Percentiles rank a stretch among this genome's conserved stretches.
Conservation (phyloP, 2,113 vertebrate species). For the Rhineura floridana region DNA sequence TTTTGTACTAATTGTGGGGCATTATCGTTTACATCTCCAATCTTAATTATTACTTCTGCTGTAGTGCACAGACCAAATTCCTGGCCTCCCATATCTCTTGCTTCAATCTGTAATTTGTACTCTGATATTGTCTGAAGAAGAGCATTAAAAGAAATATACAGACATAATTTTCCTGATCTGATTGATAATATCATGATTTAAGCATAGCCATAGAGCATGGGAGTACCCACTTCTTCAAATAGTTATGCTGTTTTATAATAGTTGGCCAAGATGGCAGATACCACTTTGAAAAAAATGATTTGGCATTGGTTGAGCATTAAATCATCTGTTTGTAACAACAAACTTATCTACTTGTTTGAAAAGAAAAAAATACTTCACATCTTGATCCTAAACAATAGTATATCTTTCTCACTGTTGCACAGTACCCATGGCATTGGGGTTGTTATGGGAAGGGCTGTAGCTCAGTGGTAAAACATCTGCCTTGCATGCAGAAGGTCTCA, state of each 20-base stretch:
- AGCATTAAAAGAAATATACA: constrained; percentile 6
- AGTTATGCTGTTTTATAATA: neutral
- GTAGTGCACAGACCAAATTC: constrained; percentile 75
- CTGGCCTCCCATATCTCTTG: constrained; percentile 81
- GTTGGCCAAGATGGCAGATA: neutral
- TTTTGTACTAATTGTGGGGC: constrained; percentile 76
- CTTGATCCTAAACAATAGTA: neutral
- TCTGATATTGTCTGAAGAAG: constrained; percentile 73
- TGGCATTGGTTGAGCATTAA: neutral
- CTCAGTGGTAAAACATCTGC: too few relatives aligned
- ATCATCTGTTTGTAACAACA: neutral
- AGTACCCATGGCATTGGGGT: too few relatives aligned
- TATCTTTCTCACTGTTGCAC: neutral
- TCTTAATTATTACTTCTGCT: constrained; percentile 75
- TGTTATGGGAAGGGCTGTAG: too few relatives aligned
- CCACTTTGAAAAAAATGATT: neutral
- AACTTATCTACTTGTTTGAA: neutral
- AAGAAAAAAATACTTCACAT: neutral
- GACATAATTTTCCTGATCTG: neutral
- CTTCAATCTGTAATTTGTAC: constrained; percentile 76
- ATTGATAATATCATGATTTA: neutral
- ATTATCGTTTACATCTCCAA: constrained; percentile 88
- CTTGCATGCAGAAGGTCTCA: too few relatives aligned
- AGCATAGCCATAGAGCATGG: neutral
- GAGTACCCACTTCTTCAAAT: neutral